Evolutionary conservation across 2,797 vertebrate species (phyloP).

Genomic region (Buceros bicornis): DNA sequence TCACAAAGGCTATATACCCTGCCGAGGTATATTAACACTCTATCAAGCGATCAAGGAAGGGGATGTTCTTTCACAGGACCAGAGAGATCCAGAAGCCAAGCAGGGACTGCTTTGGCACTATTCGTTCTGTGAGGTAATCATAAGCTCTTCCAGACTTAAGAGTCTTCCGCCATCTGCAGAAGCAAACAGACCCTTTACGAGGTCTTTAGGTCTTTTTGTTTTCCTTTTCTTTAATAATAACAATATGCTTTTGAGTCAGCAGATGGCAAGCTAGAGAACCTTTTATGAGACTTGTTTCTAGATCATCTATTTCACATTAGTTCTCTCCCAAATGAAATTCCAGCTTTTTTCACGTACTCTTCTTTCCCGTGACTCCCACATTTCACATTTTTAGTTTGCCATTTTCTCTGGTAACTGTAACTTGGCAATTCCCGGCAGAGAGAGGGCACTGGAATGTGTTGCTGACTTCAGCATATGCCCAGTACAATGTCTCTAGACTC

Average conservation of each 20-base stretch:
- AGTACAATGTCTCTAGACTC: background rate
- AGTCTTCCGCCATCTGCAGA: background rate
- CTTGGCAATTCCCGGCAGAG: constrained; percentile 26
- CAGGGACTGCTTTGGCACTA: background rate
- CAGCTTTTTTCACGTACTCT: constrained; percentile 26
- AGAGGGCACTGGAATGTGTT: constrained; percentile 23
- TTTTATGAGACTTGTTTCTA: constrained; percentile 32
- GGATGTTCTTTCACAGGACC: background rate
- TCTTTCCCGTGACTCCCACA: constrained; percentile 30
- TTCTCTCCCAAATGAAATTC: constrained; percentile 5
- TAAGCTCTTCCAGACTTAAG: background rate
- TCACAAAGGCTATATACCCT: background rate
- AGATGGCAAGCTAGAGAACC: constrained; percentile 52
- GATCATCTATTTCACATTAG: constrained; percentile 36
- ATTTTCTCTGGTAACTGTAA: background rate
- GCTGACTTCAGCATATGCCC: constrained; percentile 48
- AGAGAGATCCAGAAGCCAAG: background rate
- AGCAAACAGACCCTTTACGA: background rate
- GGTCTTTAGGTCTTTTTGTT: background rate
- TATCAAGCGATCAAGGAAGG: background rate
- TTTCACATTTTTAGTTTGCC: constrained; percentile 15
- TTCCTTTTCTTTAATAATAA: background rate
- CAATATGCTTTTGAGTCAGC: constrained; percentile 8
- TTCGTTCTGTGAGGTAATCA: background rate
- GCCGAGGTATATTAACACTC: background rate